phyloP scores from a whole-genome alignment of 2,797 vertebrate species.

The Scyliorhinus canicula region DNA sequence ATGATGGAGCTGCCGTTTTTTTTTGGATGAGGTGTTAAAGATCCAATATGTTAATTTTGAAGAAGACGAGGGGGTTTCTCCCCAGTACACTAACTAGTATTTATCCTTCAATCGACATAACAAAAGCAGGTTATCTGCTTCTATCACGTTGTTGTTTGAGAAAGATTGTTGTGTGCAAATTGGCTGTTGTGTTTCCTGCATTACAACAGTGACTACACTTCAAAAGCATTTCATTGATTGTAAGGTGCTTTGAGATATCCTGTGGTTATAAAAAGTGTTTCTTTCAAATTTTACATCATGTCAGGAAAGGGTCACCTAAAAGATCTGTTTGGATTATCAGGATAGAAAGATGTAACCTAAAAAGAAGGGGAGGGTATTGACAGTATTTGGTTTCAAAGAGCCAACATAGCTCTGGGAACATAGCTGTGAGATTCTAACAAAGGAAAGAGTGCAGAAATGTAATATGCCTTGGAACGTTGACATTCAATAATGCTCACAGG shows the following conservation, averaged over 20 bases:
- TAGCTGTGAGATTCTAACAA: not conserved
- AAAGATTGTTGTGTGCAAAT: not conserved
- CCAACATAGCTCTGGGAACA: not conserved
- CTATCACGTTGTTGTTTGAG: not conserved
- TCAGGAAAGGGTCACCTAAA: not conserved
- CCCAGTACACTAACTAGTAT: not conserved
- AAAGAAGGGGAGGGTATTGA: not conserved
- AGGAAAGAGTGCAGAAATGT: not conserved
- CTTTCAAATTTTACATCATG: not conserved
- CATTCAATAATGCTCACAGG: not conserved
- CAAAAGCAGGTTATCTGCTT: not conserved
- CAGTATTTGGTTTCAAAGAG: not conserved
- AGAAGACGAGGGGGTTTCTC: not conserved
- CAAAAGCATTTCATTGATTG: not conserved
- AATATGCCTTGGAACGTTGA: not conserved
- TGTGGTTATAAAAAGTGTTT: not conserved
- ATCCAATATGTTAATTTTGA: not conserved
- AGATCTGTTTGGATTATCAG: not conserved
- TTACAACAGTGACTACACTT: not conserved
- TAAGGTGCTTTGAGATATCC: not conserved
- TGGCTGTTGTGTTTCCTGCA: not conserved
- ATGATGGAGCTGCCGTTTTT: not conserved
- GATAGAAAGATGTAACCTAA: not conserved
- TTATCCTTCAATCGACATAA: not conserved
- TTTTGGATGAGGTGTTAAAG: not conserved